Base-by-base conservation (phyloP, 2,888 invertebrate genomes). In the Xylota segnis region DNA sequence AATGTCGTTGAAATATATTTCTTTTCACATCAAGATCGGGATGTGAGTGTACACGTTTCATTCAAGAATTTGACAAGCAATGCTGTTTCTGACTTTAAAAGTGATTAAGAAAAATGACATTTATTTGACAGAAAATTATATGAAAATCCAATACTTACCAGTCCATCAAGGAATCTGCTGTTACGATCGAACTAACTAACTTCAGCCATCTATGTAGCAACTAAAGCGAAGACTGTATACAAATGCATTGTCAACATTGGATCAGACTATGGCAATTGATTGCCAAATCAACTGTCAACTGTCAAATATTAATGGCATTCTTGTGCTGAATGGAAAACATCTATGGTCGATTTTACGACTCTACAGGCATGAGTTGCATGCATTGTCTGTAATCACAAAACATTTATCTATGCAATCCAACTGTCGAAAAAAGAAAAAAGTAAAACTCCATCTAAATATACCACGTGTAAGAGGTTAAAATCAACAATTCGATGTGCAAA, bases 401-500 rank as follows among this genome's bases (percentile, higher is more conserved):
- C 1, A n/a, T n/a, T 47, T 18, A 43, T 5, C 27, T 29, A 14
- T 61, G 50, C 40, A 40, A 40, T 37, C 18, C 23, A 74, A 32
- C 43, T 65, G 74, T 65, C 54, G 3, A 23, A 3, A 23, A 1
- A 23, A 52, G n/a, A 45, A 18, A 32, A 43, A 10, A 27, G 0
- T 47, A 29, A 52, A 52, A 1, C 23, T 23, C 23, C 23, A 23
- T 23, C 9, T 12, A 12, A 65, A 14, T n/a, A 7, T 6, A 27
- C 56, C 45, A 58, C 61, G 45, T 71, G 78, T 54, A 14, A 23
- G n/a, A n/a, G 34, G 34, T 37, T 16, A 58, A 65, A 56, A 14
- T 50, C 10, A 74, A 34, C 37, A 40, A 56, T 47, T 63, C 56
- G 32, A 65, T 32, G 34, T 79, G 56, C 72, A 78, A 83, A 59